A percentile compares a stretch with the other conserved stretches of the same genome.
Evolutionary conservation across 2,113 vertebrate species (phyloP).

Genomic region (Sceloporus undulatus): DNA sequence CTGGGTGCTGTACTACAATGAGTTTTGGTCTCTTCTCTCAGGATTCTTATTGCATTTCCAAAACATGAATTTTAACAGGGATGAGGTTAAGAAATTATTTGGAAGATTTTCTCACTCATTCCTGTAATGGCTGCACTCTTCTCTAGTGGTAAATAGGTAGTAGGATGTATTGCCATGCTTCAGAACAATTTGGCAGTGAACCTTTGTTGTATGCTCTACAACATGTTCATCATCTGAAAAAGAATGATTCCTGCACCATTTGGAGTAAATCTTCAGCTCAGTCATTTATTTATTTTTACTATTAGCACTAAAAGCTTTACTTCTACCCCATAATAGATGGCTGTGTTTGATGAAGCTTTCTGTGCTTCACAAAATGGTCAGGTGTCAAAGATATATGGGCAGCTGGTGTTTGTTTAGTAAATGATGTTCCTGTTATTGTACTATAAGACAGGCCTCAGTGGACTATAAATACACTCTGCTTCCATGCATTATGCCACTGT

Average conservation of each 20-base stretch:
- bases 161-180: neutral
- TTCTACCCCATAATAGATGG: conserved; percentile 45
- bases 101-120: neutral
- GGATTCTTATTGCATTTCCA: too few relatives aligned
- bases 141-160: conserved; percentile 30
- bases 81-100: neutral
- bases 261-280: conserved; percentile 23
- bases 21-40: too few relatives aligned
- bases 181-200: neutral
- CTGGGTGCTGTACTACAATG: too few relatives aligned
- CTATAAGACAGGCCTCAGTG: conserved; percentile 56
- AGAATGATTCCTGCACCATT: conserved; percentile 35
- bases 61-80: too few relatives aligned
- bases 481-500: conserved; percentile 31
- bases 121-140: conserved; percentile 21
- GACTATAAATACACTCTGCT: conserved; percentile 48
- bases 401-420: conserved; percentile 71
- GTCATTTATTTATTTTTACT: conserved; percentile 46
- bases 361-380: conserved; percentile 51
- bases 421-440: conserved; percentile 57
- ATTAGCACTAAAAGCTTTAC: conserved; percentile 48
- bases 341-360: conserved; percentile 60
- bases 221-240: neutral
- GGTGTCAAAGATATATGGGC: conserved; percentile 54
- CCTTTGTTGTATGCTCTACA: neutral